Percentiles rank a stretch among this genome's conserved stretches.
Evolutionary conservation across 1,140 invertebrate genomes (phyloP).

Genomic region (Aphaenogaster ashmeadi): DNA sequence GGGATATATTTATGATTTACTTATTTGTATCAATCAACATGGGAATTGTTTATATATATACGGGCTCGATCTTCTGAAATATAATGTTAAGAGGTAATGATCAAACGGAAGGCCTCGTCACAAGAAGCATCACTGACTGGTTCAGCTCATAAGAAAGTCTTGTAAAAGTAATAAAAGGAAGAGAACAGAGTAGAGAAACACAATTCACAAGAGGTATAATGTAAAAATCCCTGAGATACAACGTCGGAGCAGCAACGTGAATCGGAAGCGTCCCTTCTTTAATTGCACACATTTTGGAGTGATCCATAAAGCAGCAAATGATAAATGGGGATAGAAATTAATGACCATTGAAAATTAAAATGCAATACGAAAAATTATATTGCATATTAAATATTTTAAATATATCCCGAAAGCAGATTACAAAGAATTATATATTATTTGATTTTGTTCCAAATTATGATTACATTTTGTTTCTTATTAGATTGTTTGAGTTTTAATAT

Average conservation of each 20-base stretch:
- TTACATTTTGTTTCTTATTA: background rate
- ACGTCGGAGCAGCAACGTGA: background rate
- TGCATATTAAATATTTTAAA: slow-evolving; percentile 9
- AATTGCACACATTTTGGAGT: slow-evolving; percentile 8
- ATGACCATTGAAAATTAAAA: background rate
- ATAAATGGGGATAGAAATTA: background rate
- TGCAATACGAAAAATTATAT: background rate
- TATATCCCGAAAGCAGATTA: background rate
- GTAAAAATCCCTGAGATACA: background rate
- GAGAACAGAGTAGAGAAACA: slow-evolving; percentile 2
- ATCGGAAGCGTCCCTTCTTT: background rate
- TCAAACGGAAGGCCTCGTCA: background rate
- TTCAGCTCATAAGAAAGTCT: background rate
- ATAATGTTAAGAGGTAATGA: background rate
- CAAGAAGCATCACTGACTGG: slow-evolving; percentile 9
- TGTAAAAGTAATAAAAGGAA: background rate
- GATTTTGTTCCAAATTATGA: background rate
- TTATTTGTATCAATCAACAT: slow-evolving; percentile 16
- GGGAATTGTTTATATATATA: background rate
- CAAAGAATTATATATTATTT: background rate
- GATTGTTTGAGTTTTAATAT: background rate
- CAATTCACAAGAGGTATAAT: slow-evolving; percentile 1
- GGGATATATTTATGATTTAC: background rate
- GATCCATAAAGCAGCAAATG: background rate
- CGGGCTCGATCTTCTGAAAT: background rate